Percentiles rank a stretch among this genome's conserved stretches.
Evolutionary conservation across 2,113 vertebrate genomes (phyloP).

Genomic region (Ctenomys sociabilis): DNA sequence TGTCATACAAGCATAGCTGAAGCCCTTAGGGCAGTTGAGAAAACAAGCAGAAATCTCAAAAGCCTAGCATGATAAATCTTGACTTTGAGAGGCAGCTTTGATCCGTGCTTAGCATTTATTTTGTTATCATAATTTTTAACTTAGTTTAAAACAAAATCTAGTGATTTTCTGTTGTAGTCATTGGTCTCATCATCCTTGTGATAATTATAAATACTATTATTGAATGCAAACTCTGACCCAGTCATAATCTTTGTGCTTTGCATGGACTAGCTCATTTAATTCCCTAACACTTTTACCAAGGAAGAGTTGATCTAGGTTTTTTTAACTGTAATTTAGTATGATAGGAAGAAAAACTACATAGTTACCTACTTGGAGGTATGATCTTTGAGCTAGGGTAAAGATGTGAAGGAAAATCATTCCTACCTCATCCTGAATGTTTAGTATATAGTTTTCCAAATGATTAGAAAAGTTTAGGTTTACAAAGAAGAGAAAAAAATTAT

Average conservation of each 20-base stretch:
- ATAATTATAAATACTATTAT: background rate
- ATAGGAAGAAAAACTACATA: background rate
- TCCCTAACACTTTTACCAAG: background rate
- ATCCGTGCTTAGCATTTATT: slow-evolving; percentile 37
- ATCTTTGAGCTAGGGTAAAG: background rate
- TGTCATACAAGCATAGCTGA: background rate
- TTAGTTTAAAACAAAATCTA: background rate
- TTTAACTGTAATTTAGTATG: background rate
- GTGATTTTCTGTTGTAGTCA: background rate
- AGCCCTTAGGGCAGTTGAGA: slow-evolving; percentile 20
- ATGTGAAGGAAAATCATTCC: background rate
- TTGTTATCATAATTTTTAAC: background rate
- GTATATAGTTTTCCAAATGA: slow-evolving; percentile 13
- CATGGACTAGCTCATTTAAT: slow-evolving; percentile 23
- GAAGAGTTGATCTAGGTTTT: background rate
- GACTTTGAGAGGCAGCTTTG: background rate
- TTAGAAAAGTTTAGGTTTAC: background rate
- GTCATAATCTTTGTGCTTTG: background rate
- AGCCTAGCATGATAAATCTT: background rate
- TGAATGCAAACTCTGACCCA: slow-evolving; percentile 5
- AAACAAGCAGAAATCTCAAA: slow-evolving; percentile 44
- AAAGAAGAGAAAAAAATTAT: slow-evolving; percentile 18
- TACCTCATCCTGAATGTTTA: background rate
- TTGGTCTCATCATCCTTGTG: background rate
- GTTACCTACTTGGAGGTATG: background rate